A percentile compares a stretch with the other conserved stretches of the same genome.
Conservation (phyloP, 2,113 vertebrate species). For the Barbus barbus region DNA sequence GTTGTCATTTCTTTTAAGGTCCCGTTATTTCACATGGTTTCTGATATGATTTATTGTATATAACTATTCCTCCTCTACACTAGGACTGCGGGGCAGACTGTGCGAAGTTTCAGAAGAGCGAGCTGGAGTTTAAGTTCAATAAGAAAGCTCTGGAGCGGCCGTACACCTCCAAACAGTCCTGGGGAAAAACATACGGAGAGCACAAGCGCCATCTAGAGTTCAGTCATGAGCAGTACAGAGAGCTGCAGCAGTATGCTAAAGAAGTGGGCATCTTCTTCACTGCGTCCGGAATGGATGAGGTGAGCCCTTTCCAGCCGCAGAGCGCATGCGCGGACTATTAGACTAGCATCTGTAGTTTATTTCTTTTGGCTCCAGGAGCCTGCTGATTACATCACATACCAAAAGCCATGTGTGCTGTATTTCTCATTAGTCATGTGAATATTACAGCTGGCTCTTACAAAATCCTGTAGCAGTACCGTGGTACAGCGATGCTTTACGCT, state of each 20-base stretch:
- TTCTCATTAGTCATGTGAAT: not conserved
- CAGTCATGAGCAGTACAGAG: slow-evolving; percentile 87
- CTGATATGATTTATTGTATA: not conserved
- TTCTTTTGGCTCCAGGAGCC: not conserved
- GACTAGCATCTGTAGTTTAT: not conserved
- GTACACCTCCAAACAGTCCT: slow-evolving; percentile 87
- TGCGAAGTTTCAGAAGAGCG: slow-evolving; percentile 98
- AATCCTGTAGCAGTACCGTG: too few relatives aligned
- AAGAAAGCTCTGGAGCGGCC: slow-evolving; percentile 85
- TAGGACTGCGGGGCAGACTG: slow-evolving; percentile 95
- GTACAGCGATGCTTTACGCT: not conserved
- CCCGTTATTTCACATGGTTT: not conserved
- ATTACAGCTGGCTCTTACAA: not conserved
- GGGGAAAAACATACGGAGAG: slow-evolving; percentile 91
- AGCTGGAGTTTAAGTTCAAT: slow-evolving; percentile 92
- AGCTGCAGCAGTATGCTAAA: slow-evolving; percentile 85
- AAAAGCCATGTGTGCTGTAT: not conserved
- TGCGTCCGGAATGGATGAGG: slow-evolving; percentile 98
- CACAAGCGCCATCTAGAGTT: slow-evolving; percentile 96
- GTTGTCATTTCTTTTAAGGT: not conserved
- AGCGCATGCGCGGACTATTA: not conserved
- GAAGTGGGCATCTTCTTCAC: slow-evolving; percentile 95
- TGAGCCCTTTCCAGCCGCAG: slow-evolving; percentile 57
- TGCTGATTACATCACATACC: not conserved
- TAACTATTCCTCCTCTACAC: not conserved